Evolutionary conservation across 2,888 invertebrate genomes (phyloP).

Genomic region (Sympetrum striolatum): DNA sequence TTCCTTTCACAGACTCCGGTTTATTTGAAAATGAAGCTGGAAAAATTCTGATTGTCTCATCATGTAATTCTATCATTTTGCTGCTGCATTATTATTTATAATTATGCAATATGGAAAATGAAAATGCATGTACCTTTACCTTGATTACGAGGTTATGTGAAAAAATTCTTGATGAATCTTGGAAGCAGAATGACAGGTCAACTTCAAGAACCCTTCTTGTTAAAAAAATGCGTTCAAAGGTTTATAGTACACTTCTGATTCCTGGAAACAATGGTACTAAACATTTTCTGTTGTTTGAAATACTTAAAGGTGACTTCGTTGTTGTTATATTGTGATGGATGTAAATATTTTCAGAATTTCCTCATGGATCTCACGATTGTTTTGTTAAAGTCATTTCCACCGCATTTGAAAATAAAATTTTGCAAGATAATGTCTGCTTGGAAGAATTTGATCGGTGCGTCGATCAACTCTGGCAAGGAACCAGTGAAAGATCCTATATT

Average conservation of each 20-base stretch:
- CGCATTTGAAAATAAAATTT: neutral
- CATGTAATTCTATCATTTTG: too few species aligned
- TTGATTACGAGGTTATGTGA: neutral
- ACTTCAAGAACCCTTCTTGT: neutral
- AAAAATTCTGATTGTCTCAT: too few species aligned
- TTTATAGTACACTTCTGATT: neutral
- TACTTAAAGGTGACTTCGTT: neutral
- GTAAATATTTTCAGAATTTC: neutral
- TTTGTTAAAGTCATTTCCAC: neutral
- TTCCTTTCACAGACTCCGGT: too few species aligned
- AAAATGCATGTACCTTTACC: neutral
- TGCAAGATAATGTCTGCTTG: neutral
- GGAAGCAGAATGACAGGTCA: neutral
- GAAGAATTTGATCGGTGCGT: slow-evolving; percentile 3
- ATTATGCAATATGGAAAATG: neutral
- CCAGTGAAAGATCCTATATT: neutral
- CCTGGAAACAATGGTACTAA: neutral
- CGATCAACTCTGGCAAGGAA: slow-evolving; percentile 4
- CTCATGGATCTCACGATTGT: neutral
- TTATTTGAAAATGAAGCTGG: too few species aligned
- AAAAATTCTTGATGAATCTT: neutral
- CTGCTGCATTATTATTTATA: too few species aligned
- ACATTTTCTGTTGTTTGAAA: neutral
- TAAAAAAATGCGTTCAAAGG: neutral
- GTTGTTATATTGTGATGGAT: neutral